These are phyloP conservation scores for Pheosia gnoma DNA, from an alignment of 2,888 invertebrate species.

Conservation along the genomic window DNA sequence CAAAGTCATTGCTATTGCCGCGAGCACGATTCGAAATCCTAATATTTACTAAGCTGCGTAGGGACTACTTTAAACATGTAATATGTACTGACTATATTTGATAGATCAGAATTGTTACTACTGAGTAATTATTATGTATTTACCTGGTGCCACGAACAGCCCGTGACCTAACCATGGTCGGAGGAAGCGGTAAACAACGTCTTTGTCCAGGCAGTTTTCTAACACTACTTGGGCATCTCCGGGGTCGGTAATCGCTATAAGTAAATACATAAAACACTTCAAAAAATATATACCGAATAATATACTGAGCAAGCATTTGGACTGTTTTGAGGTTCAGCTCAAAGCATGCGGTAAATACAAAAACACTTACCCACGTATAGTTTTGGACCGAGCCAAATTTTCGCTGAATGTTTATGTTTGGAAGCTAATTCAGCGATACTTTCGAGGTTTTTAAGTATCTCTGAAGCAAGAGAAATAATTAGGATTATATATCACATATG, in stretches of 20 bases:
- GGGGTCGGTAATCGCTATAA: constrained; percentile 61
- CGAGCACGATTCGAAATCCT: no score
- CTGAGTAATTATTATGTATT: constrained; percentile 20
- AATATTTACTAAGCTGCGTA: no score
- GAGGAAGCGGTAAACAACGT: constrained; percentile 67
- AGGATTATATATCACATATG: no score
- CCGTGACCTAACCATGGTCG: constrained; percentile 75
- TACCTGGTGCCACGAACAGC: constrained; percentile 71
- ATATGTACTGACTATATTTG: no score
- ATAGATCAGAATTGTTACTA: no score
- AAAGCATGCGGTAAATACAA: background rate
- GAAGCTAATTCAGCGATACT: constrained; percentile 52
- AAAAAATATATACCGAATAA: no score
- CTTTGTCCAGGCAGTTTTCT: constrained; percentile 73
- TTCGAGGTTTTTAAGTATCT: constrained; percentile 63
- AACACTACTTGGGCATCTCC: constrained; percentile 68
- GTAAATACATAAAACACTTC: background rate
- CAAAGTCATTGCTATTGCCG: no score
- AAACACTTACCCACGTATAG: constrained; percentile 64
- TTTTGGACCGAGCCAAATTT: constrained; percentile 72
- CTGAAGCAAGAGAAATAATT: constrained; percentile 38
- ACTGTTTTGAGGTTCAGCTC: no score
- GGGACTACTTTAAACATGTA: no score
- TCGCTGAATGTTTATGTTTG: constrained; percentile 56
- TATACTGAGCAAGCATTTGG: no score